phyloP scores from a whole-genome alignment of 2,888 invertebrate genomes.

The Thereva nobilitata region DNA sequence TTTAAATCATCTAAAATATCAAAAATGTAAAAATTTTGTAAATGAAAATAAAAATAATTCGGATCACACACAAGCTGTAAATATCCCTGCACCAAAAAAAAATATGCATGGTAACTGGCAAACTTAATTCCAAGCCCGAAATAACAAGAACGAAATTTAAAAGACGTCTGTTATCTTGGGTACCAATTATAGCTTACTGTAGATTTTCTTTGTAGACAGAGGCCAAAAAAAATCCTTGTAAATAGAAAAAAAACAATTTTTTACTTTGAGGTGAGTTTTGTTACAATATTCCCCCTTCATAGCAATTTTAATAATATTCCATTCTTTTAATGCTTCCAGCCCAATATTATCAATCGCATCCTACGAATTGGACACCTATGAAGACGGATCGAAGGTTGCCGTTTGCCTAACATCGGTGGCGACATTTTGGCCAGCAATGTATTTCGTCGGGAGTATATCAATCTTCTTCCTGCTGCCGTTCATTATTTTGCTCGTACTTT shows the following conservation, averaged over 20 bases:
- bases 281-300: not conserved
- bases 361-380: conserved; percentile 72
- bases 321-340: conserved; percentile 62
- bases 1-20: no score
- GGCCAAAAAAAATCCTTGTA: conserved; percentile 11
- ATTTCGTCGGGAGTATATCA: conserved; percentile 78
- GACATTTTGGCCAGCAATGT: conserved; percentile 76
- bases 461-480: conserved; percentile 86
- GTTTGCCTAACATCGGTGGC: conserved; percentile 82
- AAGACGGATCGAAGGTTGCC: conserved; percentile 70
- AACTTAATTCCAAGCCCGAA: no score
- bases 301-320: not conserved
- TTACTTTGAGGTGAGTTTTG: conserved; percentile 13
- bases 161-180: conserved; percentile 19
- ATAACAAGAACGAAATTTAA: not conserved
- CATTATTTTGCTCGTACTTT: conserved; percentile 77
- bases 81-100: no score
- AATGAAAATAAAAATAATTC: no score
- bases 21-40: no score
- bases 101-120: no score
- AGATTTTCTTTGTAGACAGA: conserved; percentile 32
- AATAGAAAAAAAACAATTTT: conserved; percentile 11
- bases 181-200: conserved; percentile 23
- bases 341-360: conserved; percentile 83
- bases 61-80: no score